These are phyloP conservation scores for Caradrina clavipalpis DNA, from an alignment of 2,888 invertebrate genomes.

Conservation along the genomic window DNA sequence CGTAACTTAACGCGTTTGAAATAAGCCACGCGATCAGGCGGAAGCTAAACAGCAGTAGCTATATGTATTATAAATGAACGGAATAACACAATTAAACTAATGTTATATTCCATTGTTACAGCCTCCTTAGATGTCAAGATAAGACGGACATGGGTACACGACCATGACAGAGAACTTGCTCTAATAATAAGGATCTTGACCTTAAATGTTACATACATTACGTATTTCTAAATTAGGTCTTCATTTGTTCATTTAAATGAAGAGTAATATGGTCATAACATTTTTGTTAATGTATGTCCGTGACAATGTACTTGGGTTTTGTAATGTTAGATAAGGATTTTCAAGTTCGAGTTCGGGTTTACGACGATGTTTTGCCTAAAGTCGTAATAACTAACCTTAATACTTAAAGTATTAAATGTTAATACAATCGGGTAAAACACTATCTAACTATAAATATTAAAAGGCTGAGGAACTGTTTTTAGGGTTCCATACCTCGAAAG, in stretches of 20 bases:
- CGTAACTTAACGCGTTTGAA: no score
- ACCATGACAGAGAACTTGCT: constrained; percentile 30
- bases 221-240: constrained; percentile 16
- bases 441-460: no score
- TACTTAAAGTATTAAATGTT: no score
- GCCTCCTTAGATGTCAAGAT: constrained; percentile 21
- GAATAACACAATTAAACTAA: constrained; percentile 22
- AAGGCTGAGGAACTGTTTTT: no score
- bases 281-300: background rate
- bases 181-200: constrained; percentile 8
- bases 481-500: no score
- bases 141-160: constrained; percentile 4
- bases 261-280: background rate
- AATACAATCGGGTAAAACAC: no score
- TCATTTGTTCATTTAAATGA: constrained; percentile 12
- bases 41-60: no score
- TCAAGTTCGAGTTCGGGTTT: no score
- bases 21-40: no score
- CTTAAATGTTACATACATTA: constrained; percentile 4
- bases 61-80: background rate
- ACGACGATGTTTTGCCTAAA: no score
- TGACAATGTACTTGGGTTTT: constrained; percentile 17
- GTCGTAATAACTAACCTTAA: no score
- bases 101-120: constrained; percentile 22
- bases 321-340: no score